A percentile compares a stretch with the other conserved stretches of the same genome.
These are phyloP conservation scores for Anarhynchus alexandrinus DNA, from an alignment of 2,113 vertebrate genomes.

Conservation along the genomic window DNA sequence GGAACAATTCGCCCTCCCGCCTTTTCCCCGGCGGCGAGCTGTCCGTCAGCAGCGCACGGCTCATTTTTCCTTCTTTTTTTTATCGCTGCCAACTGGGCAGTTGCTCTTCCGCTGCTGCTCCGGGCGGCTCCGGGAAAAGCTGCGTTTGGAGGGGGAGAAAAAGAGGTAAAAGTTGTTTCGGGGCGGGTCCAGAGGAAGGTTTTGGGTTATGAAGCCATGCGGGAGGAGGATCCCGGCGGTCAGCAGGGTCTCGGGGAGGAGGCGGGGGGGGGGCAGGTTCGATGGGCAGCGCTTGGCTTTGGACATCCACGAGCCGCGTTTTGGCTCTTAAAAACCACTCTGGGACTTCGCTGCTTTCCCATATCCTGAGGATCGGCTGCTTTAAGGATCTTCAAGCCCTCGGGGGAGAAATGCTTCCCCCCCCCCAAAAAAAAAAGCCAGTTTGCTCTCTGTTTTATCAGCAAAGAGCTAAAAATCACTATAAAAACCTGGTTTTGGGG, in stretches of 20 bases:
- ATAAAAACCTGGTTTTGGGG: not conserved
- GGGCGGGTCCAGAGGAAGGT: not conserved
- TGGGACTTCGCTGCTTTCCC: not conserved
- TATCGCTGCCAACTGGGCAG: fast-evolving
- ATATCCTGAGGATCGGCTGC: not conserved
- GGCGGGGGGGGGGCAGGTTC: too few relatives aligned
- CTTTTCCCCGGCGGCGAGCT: not conserved
- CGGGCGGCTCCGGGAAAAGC: fast-evolving
- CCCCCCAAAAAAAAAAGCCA: not conserved
- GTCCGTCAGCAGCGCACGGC: not conserved
- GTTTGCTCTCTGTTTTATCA: not conserved
- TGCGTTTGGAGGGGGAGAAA: fast-evolving
- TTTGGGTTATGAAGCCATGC: fast-evolving
- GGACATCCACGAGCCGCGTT: fast-evolving
- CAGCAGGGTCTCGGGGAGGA: fast-evolving
- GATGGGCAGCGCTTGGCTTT: not conserved
- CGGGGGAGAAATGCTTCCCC: not conserved
- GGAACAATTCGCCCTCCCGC: not conserved
- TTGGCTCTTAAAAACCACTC: not conserved
- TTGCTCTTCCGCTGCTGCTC: not conserved
- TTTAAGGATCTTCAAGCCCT: not conserved
- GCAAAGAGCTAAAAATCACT: not conserved
- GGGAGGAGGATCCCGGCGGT: fast-evolving
- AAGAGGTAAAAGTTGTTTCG: not conserved
- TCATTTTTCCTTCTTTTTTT: not conserved